Conservation (phyloP, 2,888 invertebrate species). For the Leptinotarsa haldemani region DNA sequence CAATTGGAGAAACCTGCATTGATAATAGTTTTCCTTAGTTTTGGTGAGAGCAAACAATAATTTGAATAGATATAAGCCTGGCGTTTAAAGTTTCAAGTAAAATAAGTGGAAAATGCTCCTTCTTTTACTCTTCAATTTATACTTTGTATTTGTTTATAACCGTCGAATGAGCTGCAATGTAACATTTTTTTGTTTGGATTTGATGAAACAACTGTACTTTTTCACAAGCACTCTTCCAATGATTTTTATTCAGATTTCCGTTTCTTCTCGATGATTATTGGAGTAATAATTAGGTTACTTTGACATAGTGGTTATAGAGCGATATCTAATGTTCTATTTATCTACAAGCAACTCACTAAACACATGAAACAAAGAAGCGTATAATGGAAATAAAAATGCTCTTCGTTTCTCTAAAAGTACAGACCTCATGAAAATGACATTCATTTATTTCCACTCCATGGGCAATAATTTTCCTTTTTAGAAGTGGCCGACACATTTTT, state of each 20-base stretch:
- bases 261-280: conserved; percentile 11
- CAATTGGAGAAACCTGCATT: too few relatives aligned
- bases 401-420: neutral
- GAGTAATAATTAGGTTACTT: conserved; percentile 5
- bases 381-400: neutral
- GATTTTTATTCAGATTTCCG: conserved; percentile 22
- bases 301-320: conserved; percentile 43
- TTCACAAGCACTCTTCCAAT: too few relatives aligned
- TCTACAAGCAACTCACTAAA: neutral
- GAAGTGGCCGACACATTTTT: neutral
- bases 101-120: too few relatives aligned
- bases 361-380: neutral
- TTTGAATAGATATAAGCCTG: too few relatives aligned
- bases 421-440: neutral
- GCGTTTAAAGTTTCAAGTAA: too few relatives aligned
- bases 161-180: too few relatives aligned
- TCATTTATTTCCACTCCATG: neutral
- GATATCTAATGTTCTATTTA: conserved; percentile 33
- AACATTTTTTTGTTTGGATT: too few relatives aligned
- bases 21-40: too few relatives aligned
- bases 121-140: too few relatives aligned
- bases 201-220: too few relatives aligned
- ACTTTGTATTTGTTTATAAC: too few relatives aligned
- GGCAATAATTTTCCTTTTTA: neutral
- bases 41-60: too few relatives aligned